Conservation (phyloP, 2,797 vertebrate species). For the Aphelocoma californica region DNA sequence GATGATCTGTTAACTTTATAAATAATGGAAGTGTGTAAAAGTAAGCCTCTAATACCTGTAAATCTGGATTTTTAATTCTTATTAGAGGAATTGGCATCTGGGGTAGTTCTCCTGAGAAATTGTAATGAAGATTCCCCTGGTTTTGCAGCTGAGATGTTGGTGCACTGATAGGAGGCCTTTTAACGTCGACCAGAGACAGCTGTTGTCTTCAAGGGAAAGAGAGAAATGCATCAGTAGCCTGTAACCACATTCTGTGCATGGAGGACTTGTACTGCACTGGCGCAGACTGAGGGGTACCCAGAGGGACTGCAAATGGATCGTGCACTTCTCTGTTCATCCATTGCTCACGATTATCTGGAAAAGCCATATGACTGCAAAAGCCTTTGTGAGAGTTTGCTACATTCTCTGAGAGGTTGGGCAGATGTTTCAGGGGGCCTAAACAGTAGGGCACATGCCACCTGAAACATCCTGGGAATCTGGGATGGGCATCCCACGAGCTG, state of each 20-base stretch:
- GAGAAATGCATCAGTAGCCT: not conserved
- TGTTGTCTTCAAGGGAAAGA: slow-evolving; percentile 58
- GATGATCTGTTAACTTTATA: not conserved
- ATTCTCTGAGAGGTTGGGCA: not conserved
- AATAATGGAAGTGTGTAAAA: not conserved
- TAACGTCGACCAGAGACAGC: slow-evolving; percentile 51
- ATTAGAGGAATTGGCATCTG: slow-evolving; percentile 80
- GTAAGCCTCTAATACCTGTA: slow-evolving; percentile 73
- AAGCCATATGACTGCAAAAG: not conserved
- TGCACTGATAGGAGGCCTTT: not conserved
- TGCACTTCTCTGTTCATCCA: not conserved
- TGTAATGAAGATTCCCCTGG: slow-evolving; percentile 79
- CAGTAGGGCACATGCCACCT: not conserved
- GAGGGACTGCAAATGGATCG: rapidly evolving
- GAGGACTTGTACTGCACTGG: rapidly evolving
- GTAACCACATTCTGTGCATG: not conserved
- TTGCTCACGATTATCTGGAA: not conserved
- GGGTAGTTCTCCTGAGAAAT: slow-evolving; percentile 67
- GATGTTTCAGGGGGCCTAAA: not conserved
- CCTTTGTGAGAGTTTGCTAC: not conserved
- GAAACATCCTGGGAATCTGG: not conserved
- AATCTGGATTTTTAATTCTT: slow-evolving; percentile 70
- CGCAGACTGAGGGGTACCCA: not conserved
- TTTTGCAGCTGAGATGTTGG: slow-evolving; percentile 65
- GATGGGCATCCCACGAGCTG: not conserved